Conservation (phyloP, 2,888 invertebrate species). For the Periphyllus acericola region DNA sequence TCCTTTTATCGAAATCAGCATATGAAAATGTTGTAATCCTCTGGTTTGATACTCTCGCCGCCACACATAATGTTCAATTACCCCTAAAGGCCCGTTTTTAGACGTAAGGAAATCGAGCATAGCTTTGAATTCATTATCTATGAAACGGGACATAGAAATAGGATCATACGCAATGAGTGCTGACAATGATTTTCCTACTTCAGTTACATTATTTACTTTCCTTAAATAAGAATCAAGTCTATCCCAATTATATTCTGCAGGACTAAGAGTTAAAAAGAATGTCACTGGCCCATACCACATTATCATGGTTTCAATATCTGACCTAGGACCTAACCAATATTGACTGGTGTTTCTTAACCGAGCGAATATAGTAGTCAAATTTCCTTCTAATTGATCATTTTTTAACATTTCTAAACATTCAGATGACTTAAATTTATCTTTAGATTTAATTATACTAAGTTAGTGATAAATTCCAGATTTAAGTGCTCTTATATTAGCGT, state of each 20-base stretch:
- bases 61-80: conserved; percentile 64
- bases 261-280: conserved; percentile 64
- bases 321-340: background rate
- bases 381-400: conserved; percentile 52
- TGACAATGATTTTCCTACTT: conserved; percentile 64
- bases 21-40: conserved; percentile 65
- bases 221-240: conserved; percentile 65
- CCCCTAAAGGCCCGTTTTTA: background rate
- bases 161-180: conserved; percentile 66
- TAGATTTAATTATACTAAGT: conserved; percentile 22
- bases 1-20: conserved; percentile 66
- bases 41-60: conserved; percentile 65
- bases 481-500: conserved; percentile 64
- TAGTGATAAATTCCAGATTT: conserved; percentile 53
- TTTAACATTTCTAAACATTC: background rate
- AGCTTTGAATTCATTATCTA: conserved; percentile 66
- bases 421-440: background rate
- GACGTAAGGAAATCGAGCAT: conserved; percentile 65
- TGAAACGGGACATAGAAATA: conserved; percentile 66
- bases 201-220: conserved; percentile 64
- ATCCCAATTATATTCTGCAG: conserved; percentile 65
- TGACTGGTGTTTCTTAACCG: background rate
- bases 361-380: conserved; percentile 64
- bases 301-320: conserved; percentile 64
- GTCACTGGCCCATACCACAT: conserved; percentile 64